A percentile compares a stretch with the other conserved stretches of the same genome.
phyloP scores from a whole-genome alignment of 2,113 vertebrate species.

The Lophius piscatorius region DNA sequence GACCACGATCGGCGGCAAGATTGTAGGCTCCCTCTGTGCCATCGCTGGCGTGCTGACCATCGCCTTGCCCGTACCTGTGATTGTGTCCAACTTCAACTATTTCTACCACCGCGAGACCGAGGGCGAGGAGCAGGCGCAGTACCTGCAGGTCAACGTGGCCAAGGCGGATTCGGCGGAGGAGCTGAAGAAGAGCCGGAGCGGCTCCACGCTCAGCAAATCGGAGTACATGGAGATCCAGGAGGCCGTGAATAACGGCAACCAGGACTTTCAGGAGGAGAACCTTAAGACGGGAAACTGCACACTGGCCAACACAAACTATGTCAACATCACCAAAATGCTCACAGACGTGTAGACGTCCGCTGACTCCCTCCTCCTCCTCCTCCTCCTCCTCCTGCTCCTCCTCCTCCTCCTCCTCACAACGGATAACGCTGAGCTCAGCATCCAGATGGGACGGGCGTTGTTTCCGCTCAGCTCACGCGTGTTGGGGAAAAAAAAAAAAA shows the following conservation, averaged over 20 bases:
- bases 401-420: slow-evolving; percentile 14
- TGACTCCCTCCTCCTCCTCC: slow-evolving; percentile 14
- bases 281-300: slow-evolving; percentile 98
- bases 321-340: slow-evolving; percentile 99
- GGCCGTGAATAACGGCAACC: slow-evolving; percentile 94
- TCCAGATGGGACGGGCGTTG: slow-evolving; percentile 36
- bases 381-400: no score
- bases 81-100: slow-evolving; percentile 99
- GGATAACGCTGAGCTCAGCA: slow-evolving; percentile 47
- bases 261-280: slow-evolving; percentile 96
- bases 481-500: no score
- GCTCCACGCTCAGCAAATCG: slow-evolving; percentile 97
- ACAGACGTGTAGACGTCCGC: slow-evolving; percentile 90
- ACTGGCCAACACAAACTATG: slow-evolving; percentile 99
- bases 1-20: slow-evolving; percentile 97
- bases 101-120: slow-evolving; percentile 99
- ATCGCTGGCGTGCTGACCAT: slow-evolving; percentile 98
- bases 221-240: slow-evolving; percentile 99
- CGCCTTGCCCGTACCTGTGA: slow-evolving; percentile 97
- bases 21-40: slow-evolving; percentile 96
- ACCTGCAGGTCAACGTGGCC: slow-evolving; percentile 92
- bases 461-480: slow-evolving; percentile 42
- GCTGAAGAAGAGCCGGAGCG: slow-evolving; percentile 97
- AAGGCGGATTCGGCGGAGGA: slow-evolving; percentile 94
- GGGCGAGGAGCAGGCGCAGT: slow-evolving; percentile 97